Evolutionary conservation across 2,797 vertebrate genomes (phyloP).

Genomic region (Myiotriccus ornatus): DNA sequence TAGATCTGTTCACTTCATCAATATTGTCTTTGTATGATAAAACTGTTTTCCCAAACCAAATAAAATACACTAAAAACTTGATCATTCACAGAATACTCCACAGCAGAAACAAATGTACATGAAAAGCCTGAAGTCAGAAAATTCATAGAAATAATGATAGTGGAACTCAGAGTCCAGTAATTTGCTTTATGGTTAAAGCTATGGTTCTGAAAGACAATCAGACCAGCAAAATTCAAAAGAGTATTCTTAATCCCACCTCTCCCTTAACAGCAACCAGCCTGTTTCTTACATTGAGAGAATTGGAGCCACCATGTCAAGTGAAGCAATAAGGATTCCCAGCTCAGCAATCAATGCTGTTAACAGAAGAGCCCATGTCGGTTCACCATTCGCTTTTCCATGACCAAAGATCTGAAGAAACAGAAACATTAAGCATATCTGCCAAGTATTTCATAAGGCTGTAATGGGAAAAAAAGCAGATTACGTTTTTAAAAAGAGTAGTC

Average conservation of each 20-base stretch:
- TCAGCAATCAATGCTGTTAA: slow-evolving; percentile 94
- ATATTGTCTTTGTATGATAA: background rate
- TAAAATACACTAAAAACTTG: background rate
- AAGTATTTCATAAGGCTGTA: background rate
- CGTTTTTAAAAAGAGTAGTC: background rate
- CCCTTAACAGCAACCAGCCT: accelerated
- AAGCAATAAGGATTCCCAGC: slow-evolving; percentile 96
- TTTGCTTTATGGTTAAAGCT: background rate
- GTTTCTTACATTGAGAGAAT: slow-evolving; percentile 96
- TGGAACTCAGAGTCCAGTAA: background rate
- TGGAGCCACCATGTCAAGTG: slow-evolving; percentile 96
- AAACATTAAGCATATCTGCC: background rate
- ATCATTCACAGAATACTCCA: background rate
- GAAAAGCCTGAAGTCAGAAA: background rate
- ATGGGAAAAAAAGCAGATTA: background rate
- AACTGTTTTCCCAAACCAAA: background rate
- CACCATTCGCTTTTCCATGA: slow-evolving; percentile 92
- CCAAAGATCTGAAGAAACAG: slow-evolving; percentile 86
- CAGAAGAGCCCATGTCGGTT: slow-evolving; percentile 95
- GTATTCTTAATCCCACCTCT: accelerated
- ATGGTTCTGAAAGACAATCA: background rate
- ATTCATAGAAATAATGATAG: background rate
- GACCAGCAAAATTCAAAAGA: background rate
- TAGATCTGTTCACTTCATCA: background rate
- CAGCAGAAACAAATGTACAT: background rate